phyloP scores from a whole-genome alignment of 2,797 vertebrate species.

The Manis javanica region DNA sequence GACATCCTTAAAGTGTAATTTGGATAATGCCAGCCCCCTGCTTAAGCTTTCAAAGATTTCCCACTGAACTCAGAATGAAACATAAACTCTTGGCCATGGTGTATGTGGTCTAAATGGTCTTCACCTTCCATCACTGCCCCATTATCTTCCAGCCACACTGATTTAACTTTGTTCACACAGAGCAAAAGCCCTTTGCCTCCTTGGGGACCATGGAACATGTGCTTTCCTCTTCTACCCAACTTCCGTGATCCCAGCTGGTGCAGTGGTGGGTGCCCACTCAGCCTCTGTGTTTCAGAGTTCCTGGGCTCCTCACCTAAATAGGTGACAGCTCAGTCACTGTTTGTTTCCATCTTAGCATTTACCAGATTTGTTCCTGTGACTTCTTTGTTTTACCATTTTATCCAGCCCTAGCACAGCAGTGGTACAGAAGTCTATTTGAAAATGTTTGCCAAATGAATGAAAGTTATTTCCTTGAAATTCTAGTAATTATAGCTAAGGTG shows the following conservation, averaged over 20 bases:
- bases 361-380: neutral
- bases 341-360: neutral
- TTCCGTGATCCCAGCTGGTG: neutral
- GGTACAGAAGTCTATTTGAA: neutral
- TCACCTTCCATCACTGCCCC: neutral
- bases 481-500: neutral
- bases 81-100: too few relatives aligned
- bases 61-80: neutral
- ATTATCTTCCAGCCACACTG: neutral
- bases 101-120: neutral
- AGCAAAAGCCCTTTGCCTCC: neutral
- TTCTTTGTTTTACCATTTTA: neutral
- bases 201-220: too few relatives aligned
- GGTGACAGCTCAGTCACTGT: neutral
- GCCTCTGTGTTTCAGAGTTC: neutral
- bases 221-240: neutral
- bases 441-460: neutral
- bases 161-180: neutral
- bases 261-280: neutral
- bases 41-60: neutral
- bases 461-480: neutral
- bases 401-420: neutral
- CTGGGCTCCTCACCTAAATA: neutral
- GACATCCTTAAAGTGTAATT: neutral
- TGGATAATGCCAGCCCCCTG: neutral